Base-by-base conservation (phyloP, 2,888 invertebrate genomes). In the Dendrolimus houi region DNA sequence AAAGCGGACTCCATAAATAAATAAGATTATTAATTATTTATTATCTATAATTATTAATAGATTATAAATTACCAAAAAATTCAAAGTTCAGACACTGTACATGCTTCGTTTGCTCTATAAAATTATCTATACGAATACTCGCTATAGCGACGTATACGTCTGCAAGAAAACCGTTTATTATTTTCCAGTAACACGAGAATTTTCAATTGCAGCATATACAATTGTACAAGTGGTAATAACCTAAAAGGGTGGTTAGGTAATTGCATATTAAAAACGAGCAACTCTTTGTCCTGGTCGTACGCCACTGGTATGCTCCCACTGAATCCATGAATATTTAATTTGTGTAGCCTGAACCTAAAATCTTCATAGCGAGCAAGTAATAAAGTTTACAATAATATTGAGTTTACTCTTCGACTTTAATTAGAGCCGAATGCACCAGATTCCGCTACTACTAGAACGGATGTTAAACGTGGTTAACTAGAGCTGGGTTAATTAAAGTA, bases 381-480 rank as follows among this genome's bases (percentile, higher is more conserved):
- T 72, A 73, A 77, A 73, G 72, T 74, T 76, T 71, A 63, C 63
- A 76, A 77, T 73, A 70, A 77, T 73, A 70, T 79, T 68, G 67
- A 72, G 74, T 68, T 67, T 70, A 73, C 73, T 75, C 72, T 75
- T 75, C 68, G 61, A 72, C 69, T 77, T 47, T 81, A 83, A 85
- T 83, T 83, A 81, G 67, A 78, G 81, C 74, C 70, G 69, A 77
- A 72, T 71, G 68, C 69, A 69, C 69, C 68, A 70, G 67, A 74
- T 74, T 75, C 73, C 71, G 70, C 70, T 70, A 79, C 77, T 79
- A 81, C 79, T 83, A 82, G 76, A 85, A 70, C 76, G 74, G 76
- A 85, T 79, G 82, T 79, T 79, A 78, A 83, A 81, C 83, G 81
- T 82, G 83, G 75, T 81, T 77, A 86, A 84, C 77, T 82, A 81